phyloP scores from a whole-genome alignment of 2,113 vertebrate species.

The Struthidea cinerea region DNA sequence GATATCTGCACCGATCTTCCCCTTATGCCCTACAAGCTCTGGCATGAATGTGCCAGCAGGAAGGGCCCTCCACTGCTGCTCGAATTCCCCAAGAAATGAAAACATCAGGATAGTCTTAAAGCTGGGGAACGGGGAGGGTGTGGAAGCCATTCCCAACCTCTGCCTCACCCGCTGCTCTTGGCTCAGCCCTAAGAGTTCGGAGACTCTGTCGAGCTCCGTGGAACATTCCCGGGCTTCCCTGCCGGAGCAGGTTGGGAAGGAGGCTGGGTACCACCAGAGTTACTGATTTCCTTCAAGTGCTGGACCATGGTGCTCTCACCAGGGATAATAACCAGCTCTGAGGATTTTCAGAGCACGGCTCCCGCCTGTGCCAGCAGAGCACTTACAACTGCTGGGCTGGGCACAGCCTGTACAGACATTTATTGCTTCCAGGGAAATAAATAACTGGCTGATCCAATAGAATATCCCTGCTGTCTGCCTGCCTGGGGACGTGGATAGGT shows the following conservation, averaged over 20 bases:
- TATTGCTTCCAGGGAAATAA: constrained; percentile 5
- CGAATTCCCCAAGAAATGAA: not conserved
- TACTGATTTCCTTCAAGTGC: not conserved
- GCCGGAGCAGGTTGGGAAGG: not conserved
- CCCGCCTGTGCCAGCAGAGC: constrained; percentile 2
- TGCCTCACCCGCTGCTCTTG: not conserved
- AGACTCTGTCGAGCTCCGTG: not conserved
- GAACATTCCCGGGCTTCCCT: not conserved
- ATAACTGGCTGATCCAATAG: not conserved
- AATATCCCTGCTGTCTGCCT: not conserved
- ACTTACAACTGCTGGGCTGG: not conserved
- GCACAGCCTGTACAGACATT: constrained; percentile 1
- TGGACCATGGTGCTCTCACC: not conserved
- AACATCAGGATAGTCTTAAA: not conserved
- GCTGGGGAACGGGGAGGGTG: not conserved
- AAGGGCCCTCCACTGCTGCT: not conserved
- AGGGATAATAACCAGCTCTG: not conserved
- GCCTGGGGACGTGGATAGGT: not conserved
- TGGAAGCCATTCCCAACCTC: not conserved
- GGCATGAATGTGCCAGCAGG: not conserved
- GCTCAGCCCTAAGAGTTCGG: not conserved
- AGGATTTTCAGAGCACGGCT: not conserved
- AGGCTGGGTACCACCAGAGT: not conserved
- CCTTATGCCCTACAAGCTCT: not conserved
- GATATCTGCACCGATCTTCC: not conserved